Evolutionary conservation across 2,888 invertebrate genomes (phyloP).

Genomic region (Xestia ashworthii): DNA sequence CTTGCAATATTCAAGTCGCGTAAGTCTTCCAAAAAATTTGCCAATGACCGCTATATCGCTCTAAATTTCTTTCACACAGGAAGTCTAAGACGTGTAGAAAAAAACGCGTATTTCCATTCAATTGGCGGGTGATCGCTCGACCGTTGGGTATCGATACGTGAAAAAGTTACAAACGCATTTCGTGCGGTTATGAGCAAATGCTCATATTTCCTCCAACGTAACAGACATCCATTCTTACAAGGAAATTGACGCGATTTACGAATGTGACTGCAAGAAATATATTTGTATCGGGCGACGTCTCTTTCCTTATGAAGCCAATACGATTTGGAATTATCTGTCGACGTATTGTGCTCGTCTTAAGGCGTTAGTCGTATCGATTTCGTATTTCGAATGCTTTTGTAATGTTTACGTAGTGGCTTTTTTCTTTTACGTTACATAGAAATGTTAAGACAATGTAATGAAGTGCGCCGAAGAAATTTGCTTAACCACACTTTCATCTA

Average conservation of each 20-base stretch:
- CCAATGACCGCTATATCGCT: conserved; percentile 40
- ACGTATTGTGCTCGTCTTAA: conserved; percentile 44
- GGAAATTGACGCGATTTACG: conserved; percentile 58
- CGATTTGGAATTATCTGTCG: conserved; percentile 59
- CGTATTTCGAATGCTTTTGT: conserved; percentile 34
- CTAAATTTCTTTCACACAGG: conserved; percentile 51
- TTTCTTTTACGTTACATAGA: conserved; percentile 10
- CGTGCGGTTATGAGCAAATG: conserved; percentile 50
- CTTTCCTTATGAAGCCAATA: conserved; percentile 62
- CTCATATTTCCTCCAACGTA: conserved; percentile 51
- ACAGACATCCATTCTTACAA: conserved; percentile 36
- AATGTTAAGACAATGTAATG: conserved; percentile 7
- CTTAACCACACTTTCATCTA: too few species aligned
- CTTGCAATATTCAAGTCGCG: conserved; percentile 35
- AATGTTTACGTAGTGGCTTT: conserved; percentile 16
- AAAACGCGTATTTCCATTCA: conserved; percentile 63
- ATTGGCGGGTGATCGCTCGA: conserved; percentile 61
- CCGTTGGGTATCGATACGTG: conserved; percentile 73
- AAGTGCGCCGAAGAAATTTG: conserved; percentile 6
- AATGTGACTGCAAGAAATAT: conserved; percentile 52
- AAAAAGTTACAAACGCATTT: conserved; percentile 70
- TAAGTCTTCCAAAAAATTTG: conserved; percentile 12
- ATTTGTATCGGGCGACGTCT: conserved; percentile 50
- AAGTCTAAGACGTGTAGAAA: conserved; percentile 60
- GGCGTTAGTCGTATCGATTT: conserved; percentile 45